Base-by-base conservation (phyloP, 2,888 invertebrate genomes). In the Drosophila fungiperda region DNA sequence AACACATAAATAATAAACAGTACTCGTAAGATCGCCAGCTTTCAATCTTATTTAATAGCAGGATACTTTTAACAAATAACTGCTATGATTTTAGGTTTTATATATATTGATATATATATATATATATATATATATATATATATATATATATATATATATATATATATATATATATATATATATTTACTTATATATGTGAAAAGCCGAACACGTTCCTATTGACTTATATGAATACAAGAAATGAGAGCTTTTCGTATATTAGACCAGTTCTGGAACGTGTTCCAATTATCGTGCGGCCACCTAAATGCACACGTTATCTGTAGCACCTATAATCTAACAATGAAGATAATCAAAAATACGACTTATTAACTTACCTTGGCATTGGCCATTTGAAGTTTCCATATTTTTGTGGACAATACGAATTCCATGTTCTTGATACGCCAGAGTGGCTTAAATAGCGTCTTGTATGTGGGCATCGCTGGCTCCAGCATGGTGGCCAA, bases 381-480 rank as follows among this genome's bases (percentile, higher is more conserved):
- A 80, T 93, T 93, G 68, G 90, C 90, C 88, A 92, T 93, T 89
- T 93, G 93, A 63, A 92, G 91, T 60, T 92, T 93, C 93, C 93
- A 93, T 42, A 93, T 93, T 79, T 93, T 93, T 12, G 91, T 91
- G 3, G 93, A 93, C 7, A 93, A 76, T 35, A 93, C 86, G 69
- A 93, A 93, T 73, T 93, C 93, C 87, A 93, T 92, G 74, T 93
- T 93, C 76, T 93, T 93, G 82, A 93, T 92, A 33, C 92, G 91
- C 93, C 93, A 93, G 17, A 93, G 68, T 2, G 93, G 93, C 61
- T 93, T 93, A 45, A 93, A 93, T 0, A 93, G 77, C 17, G 91
- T 82, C 59, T 93, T 91, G 80, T 93, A 93, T 59, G 91, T 91
- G 23, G 88, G 87, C 93, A 93, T 93, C 0, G 92, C 91, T 5